phyloP scores from a whole-genome alignment of 2,113 vertebrate genomes.

The Platanista minor region DNA sequence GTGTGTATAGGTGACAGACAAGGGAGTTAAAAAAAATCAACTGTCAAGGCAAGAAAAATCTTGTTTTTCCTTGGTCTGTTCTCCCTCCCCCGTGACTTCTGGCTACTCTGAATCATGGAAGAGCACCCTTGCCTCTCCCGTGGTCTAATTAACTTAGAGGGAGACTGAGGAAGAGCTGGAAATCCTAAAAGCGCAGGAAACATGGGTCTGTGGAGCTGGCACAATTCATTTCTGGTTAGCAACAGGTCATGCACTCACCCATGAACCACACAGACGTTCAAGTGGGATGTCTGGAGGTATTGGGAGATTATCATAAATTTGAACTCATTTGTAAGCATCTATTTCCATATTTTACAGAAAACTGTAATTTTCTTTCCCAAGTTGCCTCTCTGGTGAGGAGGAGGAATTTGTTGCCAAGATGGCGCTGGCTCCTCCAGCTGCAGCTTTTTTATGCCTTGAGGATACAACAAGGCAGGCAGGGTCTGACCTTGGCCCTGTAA shows the following conservation, averaged over 20 bases:
- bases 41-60: slow-evolving; percentile 43
- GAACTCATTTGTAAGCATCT: slow-evolving; percentile 68
- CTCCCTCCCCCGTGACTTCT: not conserved
- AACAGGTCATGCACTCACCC: slow-evolving; percentile 37
- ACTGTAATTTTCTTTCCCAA: slow-evolving; percentile 54
- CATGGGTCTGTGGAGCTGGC: not conserved
- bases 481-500: not conserved
- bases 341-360: slow-evolving; percentile 67
- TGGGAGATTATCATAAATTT: slow-evolving; percentile 73
- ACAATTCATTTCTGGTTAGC: slow-evolving; percentile 53
- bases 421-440: not conserved
- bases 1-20: not conserved
- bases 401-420: not conserved
- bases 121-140: not conserved
- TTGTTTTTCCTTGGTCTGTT: not conserved
- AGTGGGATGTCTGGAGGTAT: slow-evolving; percentile 60
- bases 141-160: slow-evolving; percentile 52
- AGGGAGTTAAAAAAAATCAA: slow-evolving; percentile 19
- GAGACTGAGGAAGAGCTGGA: not conserved
- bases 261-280: slow-evolving; percentile 64
- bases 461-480: rapidly evolving
- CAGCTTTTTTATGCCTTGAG: not conserved
- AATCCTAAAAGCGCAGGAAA: not conserved
- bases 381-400: not conserved
- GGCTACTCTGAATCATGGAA: not conserved